These are phyloP conservation scores for Hyphantria cunea DNA, from an alignment of 1,140 invertebrate genomes.

Conservation along the genomic window DNA sequence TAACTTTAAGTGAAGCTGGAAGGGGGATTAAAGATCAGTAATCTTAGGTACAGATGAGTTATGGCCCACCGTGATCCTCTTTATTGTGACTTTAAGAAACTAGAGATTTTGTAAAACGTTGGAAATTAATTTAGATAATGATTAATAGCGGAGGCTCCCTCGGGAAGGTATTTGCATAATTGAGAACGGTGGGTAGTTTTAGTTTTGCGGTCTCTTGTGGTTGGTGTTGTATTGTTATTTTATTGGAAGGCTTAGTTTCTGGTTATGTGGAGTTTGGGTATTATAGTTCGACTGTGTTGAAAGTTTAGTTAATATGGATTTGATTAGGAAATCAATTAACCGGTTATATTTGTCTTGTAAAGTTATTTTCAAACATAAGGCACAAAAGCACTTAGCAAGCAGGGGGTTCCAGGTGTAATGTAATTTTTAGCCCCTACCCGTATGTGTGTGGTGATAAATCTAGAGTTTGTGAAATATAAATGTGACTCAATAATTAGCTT, in stretches of 20 bases:
- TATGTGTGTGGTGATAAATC: too few species aligned
- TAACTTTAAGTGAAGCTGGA: slow-evolving; percentile 85
- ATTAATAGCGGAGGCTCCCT: slow-evolving; percentile 70
- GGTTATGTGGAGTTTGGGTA: not conserved
- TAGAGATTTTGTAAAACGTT: slow-evolving; percentile 77
- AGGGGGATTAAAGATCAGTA: slow-evolving; percentile 89
- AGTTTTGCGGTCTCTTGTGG: slow-evolving; percentile 34
- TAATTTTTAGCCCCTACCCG: too few species aligned
- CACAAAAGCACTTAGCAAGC: too few species aligned
- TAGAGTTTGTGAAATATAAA: too few species aligned
- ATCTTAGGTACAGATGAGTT: slow-evolving; percentile 87
- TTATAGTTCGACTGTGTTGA: not conserved
- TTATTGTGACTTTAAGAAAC: slow-evolving; percentile 81
- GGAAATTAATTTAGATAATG: slow-evolving; percentile 81
- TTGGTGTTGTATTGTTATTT: slow-evolving; percentile 26
- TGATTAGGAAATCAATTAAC: not conserved
- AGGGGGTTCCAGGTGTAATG: too few species aligned
- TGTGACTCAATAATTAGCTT: too few species aligned
- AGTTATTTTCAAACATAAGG: too few species aligned
- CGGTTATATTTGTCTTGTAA: not conserved
- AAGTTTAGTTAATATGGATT: not conserved
- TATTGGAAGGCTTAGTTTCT: slow-evolving; percentile 24
- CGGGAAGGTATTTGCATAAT: slow-evolving; percentile 72
- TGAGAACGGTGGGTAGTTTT: slow-evolving; percentile 32
- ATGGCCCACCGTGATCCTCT: slow-evolving; percentile 81